phyloP scores from a whole-genome alignment of 1,140 invertebrate species.

The Vanessa tameamea region DNA sequence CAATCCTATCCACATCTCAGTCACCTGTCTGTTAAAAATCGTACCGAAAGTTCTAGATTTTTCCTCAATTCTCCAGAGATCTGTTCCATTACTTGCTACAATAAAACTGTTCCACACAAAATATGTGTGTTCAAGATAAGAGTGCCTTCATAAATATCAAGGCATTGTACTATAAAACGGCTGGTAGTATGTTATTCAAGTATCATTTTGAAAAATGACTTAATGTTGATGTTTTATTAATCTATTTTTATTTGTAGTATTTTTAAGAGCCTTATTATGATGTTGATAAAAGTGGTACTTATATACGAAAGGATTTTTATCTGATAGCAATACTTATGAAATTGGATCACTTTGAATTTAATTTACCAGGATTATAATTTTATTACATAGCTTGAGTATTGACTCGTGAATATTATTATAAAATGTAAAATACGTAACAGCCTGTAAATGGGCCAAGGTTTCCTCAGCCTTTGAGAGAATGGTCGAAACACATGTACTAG shows the following conservation, averaged over 20 bases:
- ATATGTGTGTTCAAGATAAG: slow-evolving; percentile 13
- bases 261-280: too few species aligned
- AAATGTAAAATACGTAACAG: too few species aligned
- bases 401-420: too few species aligned
- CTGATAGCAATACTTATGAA: too few species aligned
- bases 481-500: too few species aligned
- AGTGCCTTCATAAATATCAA: slow-evolving; percentile 18
- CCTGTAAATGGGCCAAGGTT: too few species aligned
- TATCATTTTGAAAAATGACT: not conserved
- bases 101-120: slow-evolving; percentile 16
- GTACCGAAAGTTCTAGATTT: slow-evolving; percentile 14
- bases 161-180: slow-evolving; percentile 12
- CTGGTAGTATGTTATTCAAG: not conserved
- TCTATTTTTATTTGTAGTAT: not conserved
- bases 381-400: too few species aligned
- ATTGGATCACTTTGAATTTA: too few species aligned
- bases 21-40: slow-evolving; percentile 19
- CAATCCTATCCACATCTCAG: not conserved
- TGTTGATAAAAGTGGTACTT: too few species aligned
- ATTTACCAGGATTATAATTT: too few species aligned
- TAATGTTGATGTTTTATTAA: not conserved
- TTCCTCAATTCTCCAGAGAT: slow-evolving; percentile 9
- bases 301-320: too few species aligned
- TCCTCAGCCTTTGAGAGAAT: too few species aligned
- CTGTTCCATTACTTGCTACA: slow-evolving; percentile 21